phyloP scores from a whole-genome alignment of 2,888 invertebrate genomes.

The Ectemnius continuus region DNA sequence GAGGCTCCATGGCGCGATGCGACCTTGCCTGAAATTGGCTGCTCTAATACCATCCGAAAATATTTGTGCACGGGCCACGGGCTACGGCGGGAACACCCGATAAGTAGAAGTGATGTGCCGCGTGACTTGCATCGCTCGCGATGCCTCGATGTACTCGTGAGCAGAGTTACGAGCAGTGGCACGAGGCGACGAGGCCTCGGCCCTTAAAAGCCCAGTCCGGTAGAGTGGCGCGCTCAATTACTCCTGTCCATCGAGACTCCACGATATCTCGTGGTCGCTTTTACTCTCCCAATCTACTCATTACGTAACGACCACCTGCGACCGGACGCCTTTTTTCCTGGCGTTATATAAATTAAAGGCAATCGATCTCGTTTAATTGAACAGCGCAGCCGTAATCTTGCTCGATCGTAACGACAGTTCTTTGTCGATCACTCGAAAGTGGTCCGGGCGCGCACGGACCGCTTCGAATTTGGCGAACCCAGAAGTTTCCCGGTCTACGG shows the following conservation, averaged over 20 bases:
- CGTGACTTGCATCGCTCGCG: constrained; percentile 44
- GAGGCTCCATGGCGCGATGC: too few relatives aligned
- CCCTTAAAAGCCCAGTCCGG: background rate
- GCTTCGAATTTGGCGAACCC: constrained; percentile 1
- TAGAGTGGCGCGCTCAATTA: background rate
- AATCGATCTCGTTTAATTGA: constrained; percentile 17
- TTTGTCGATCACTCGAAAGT: too few relatives aligned
- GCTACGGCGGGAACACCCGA: constrained; percentile 7
- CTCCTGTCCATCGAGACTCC: background rate
- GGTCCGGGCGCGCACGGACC: background rate
- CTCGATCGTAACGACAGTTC: background rate
- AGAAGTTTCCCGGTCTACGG: constrained; percentile 1
- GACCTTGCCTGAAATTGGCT: constrained; percentile 17
- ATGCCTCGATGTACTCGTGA: constrained; percentile 4
- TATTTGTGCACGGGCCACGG: constrained; percentile 22
- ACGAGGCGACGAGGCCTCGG: background rate
- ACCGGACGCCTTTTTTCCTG: constrained; percentile 6
- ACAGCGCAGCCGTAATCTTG: background rate
- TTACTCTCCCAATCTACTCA: background rate
- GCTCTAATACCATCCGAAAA: constrained; percentile 31
- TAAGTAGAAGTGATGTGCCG: constrained; percentile 16
- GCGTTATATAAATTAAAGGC: constrained; percentile 3
- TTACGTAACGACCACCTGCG: constrained; percentile 9
- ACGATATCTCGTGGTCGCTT: background rate
- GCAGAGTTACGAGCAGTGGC: constrained; percentile 8